Conservation (phyloP, 2,888 invertebrate genomes). For the Orgyia antiqua region DNA sequence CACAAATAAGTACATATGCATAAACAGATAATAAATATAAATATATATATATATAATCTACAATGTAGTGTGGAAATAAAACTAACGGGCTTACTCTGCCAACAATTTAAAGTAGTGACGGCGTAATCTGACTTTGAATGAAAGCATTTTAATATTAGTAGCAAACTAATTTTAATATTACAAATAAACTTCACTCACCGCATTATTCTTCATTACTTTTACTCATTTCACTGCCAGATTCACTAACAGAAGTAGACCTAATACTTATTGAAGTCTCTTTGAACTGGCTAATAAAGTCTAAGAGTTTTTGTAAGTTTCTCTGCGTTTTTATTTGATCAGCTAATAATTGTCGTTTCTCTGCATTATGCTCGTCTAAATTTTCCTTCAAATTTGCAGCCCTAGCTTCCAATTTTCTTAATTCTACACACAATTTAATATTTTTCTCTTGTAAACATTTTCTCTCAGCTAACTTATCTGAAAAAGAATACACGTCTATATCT, state of each 20-base stretch:
- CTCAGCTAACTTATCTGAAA: conserved; percentile 64
- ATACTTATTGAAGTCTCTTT: conserved; percentile 65
- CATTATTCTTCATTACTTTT: conserved; percentile 65
- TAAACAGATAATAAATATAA: too few species aligned
- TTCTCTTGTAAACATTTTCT: conserved; percentile 64
- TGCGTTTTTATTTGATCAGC: conserved; percentile 70
- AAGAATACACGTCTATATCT: conserved; percentile 5
- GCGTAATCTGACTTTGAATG: too few species aligned
- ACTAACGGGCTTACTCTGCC: too few species aligned
- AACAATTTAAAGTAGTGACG: too few species aligned
- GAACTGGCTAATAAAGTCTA: conserved; percentile 71
- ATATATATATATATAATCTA: too few species aligned
- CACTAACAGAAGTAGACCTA: conserved; percentile 57
- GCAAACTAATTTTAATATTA: too few species aligned
- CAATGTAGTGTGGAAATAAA: too few species aligned
- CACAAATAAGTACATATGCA: too few species aligned
- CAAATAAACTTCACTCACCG: too few species aligned
- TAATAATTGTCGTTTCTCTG: conserved; percentile 63
- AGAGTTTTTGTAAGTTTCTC: conserved; percentile 66
- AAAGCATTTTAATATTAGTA: too few species aligned
- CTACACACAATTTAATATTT: conserved; percentile 64
- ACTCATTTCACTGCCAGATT: conserved; percentile 62
- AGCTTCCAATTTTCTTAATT: conserved; percentile 62
- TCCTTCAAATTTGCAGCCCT: conserved; percentile 64
- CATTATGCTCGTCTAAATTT: conserved; percentile 66